Evolutionary conservation across 1,140 invertebrate genomes (phyloP), one percentile per base, ranked within the genome.

Genomic region (Panagrolaimus sp.): DNA sequence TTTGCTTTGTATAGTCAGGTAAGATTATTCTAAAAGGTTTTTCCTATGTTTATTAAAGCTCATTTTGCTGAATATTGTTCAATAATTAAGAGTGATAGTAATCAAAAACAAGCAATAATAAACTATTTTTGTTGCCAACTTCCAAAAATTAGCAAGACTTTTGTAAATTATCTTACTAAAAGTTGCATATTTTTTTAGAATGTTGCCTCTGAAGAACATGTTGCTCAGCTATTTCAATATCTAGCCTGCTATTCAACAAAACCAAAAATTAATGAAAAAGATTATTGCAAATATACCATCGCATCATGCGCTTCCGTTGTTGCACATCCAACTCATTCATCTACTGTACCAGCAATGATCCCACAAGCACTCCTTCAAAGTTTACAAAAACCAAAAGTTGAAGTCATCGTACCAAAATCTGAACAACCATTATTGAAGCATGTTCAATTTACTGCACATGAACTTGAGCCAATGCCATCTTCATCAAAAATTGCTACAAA

Each of bases 171-270:
- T 38, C n/a, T n/a, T n/a, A n/a, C n/a, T 38, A 2, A 38, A 38
- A 38, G n/a, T n/a, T n/a, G n/a, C n/a, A n/a, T n/a, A n/a, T n/a
- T n/a, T 38, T 38, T 38, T 38, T 38, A 38, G 31, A 38, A 38
- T n/a, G 27, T 57, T 20, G 51, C 27, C 1, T 25, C 20, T 27
- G 51, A 57, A 16, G 51, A 57, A 16, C 20, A 57, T 25, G 51
- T 57, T 23, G 27, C 51, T 0, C 51, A 57, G n/a, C n/a, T 57
- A 25, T 57, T 57, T 57, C 51, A 27, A n/a, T 57, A 57, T 20
- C 16, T 57, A 4, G 27, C 20, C 9, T 57, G 20, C n/a, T 57
- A 57, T 13, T 57, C 51, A 13, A 57, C 51, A 13, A 57, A 57
- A 5, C 51, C 51, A 27, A 57, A 27, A 5, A 57, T 57, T 11